Percentiles rank a stretch among this genome's conserved stretches.
These are phyloP conservation scores for Leptosomus discolor DNA, from an alignment of 2,113 vertebrate species.

Conservation along the genomic window DNA sequence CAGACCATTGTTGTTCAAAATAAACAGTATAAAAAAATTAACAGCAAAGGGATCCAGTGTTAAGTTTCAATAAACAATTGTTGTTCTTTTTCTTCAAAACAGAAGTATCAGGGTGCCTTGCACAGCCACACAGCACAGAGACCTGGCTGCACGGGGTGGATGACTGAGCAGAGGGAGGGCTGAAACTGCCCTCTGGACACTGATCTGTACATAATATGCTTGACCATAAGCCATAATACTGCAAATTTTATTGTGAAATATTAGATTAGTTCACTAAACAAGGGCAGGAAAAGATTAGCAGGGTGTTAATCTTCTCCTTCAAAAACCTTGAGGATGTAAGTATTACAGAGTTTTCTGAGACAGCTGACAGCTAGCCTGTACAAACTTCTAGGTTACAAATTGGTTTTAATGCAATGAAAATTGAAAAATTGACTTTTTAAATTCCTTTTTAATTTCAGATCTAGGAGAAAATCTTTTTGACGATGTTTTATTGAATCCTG, in stretches of 20 bases:
- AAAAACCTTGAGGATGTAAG: not conserved
- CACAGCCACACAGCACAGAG: not conserved
- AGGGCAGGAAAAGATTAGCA: not conserved
- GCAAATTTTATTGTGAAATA: not conserved
- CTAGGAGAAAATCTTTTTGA: not conserved
- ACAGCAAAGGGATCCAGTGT: not conserved
- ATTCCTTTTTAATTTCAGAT: not conserved
- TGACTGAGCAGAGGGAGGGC: not conserved
- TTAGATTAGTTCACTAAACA: not conserved
- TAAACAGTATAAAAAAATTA: not conserved
- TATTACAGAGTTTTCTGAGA: not conserved
- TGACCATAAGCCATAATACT: not conserved
- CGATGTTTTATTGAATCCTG: not conserved
- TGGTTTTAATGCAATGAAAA: not conserved
- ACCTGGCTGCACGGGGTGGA: too few relatives aligned
- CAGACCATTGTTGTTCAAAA: not conserved
- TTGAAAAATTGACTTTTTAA: not conserved
- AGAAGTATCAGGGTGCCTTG: not conserved
- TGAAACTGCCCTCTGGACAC: not conserved
- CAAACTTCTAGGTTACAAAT: not conserved
- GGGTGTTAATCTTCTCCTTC: not conserved
- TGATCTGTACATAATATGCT: not conserved
- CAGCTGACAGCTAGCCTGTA: not conserved
- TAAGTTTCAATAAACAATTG: not conserved
- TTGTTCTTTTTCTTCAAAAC: not conserved